phyloP scores from a whole-genome alignment of 2,113 vertebrate genomes.

The Steatornis caripensis region DNA sequence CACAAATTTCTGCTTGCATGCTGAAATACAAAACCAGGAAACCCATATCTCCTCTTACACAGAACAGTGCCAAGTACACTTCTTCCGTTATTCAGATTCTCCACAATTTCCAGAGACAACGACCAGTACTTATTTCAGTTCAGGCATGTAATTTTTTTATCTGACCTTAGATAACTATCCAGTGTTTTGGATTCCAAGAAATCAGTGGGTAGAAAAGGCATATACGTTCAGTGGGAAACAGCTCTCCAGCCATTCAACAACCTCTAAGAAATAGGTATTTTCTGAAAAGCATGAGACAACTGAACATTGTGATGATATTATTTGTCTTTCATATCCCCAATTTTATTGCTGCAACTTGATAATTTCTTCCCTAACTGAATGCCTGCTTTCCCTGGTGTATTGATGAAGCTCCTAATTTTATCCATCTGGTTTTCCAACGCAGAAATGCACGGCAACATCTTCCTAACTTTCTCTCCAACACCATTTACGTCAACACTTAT shows the following conservation, averaged over 20 bases:
- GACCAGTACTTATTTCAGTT: background rate
- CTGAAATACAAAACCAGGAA: background rate
- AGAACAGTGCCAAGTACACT: background rate
- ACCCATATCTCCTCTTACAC: background rate
- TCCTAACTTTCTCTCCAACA: background rate
- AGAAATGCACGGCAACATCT: background rate
- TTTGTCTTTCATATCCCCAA: background rate
- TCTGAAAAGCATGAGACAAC: background rate
- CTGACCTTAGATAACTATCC: background rate
- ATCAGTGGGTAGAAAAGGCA: background rate
- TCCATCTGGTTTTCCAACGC: background rate
- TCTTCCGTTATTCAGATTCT: background rate
- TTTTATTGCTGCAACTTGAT: background rate
- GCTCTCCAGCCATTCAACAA: background rate
- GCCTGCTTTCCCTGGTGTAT: background rate
- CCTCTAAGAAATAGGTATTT: background rate
- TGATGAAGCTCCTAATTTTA: background rate
- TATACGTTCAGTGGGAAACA: background rate
- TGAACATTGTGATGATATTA: background rate
- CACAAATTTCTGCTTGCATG: background rate
- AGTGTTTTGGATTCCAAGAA: background rate
- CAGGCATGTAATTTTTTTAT: background rate
- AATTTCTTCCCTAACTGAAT: background rate
- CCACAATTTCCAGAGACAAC: background rate
- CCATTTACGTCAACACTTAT: background rate